Base-by-base conservation (phyloP, 2,113 vertebrate genomes). In the Amphiprion percula region DNA sequence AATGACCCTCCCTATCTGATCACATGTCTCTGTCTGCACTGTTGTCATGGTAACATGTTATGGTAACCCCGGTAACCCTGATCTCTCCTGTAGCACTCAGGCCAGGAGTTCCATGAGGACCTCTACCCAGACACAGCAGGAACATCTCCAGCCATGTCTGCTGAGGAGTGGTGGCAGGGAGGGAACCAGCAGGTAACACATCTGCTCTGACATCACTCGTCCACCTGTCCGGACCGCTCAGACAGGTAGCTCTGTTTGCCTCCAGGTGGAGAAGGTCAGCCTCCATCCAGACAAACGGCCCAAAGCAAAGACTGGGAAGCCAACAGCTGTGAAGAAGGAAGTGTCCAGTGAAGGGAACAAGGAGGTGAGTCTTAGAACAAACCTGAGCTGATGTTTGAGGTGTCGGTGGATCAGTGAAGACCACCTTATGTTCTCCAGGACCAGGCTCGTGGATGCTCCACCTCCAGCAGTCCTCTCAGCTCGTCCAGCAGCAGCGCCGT, bases 111-210 rank as follows among this genome's bases (percentile, higher is more conserved):
- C 86, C 96, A 98, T 0, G 93, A 95, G 0, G 98, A 99, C 80
- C 91, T 99, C 76, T 99, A 96, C 87, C 97, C 97, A 0, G 95
- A 98, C 80, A 96, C 97, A 0, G 11, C 76, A 0, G 96, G 98
- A 12, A 87, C 28, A 0, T 65, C 90, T 30, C 91, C 98, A 0
- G 95, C 96, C 37, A 91, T 96, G 0, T 5, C 91, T 0, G 93
- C 96, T 41, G 91, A 92, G 21, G 91, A 94, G 80, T 99, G 98
- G 98, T 99, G 97, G 97, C 79, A 93, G 11, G 97, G 97, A 64
- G 95, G 94, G 63, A 94, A 94, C 92, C 94, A 94, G 74, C 96
- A 97, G 97, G 98, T 99, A 85, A 68, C 3, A 5, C 2, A 37
- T 63, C 4, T 6, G 10, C 9, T 3, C 50, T 24, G 26, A n/a